Base-by-base conservation (phyloP, 2,888 invertebrate genomes). In the Nymphalis c-album region DNA sequence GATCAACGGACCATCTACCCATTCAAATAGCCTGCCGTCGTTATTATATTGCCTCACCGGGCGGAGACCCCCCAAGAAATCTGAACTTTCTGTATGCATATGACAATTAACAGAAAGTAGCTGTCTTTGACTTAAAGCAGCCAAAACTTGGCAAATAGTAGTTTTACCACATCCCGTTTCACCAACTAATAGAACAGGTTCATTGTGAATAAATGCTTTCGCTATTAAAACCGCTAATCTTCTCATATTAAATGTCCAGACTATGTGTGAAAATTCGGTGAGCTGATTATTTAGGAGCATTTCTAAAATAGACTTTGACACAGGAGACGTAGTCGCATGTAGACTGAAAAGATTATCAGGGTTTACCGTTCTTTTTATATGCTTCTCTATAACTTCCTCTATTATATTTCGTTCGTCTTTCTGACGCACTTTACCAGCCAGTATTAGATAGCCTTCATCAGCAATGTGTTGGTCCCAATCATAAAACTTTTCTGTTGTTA, bases 121-220 rank as follows among this genome's bases (percentile, higher is more conserved):
- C 64, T 94, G 87, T 64, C 95, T 95, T 1, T 92, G 85, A 70
- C 93, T 94, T 63, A 96, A 91, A 40, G 94, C 93, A 7, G 98
- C 96, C 62, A 97, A 93, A 20, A 98, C 92, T 90, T 99, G 98
- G 77, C 98, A 98, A 6, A 99, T 94, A 0, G 98, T 98, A 0
- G 99, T 99, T 93, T 99, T 99, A 0, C 99, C 99, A 81, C 98
- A 98, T 0, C 98, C 99, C 1, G 99, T 99, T 82, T 99, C 98
- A 13, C 99, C 99, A 0, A 99, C 98, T 53, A 99, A 90, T 58
- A 99, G 87, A 1, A 99, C 96, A 0, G 99, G 99, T 85, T 99
- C 99, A 76, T 96, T 94, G 80, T 98, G 99, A 74, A 95, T 94
- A 75, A 98, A 94, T 0, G 98, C 97, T 88, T 98, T 97, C 0